These are phyloP conservation scores for Rhinoptilus africanus DNA, from an alignment of 2,113 vertebrate species.

Conservation along the genomic window DNA sequence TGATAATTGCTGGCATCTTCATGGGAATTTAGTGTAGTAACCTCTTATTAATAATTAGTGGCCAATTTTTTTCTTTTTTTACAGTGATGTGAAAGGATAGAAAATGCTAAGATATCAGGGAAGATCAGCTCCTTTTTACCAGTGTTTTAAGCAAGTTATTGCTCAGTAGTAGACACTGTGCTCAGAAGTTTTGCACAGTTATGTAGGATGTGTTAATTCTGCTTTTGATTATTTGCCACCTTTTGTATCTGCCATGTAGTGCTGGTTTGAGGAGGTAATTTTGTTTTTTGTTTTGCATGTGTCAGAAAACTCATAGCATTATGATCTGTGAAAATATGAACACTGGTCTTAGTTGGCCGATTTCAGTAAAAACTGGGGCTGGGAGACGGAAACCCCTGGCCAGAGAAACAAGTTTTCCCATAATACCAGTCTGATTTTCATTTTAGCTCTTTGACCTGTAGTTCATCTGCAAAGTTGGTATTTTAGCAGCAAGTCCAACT, in stretches of 20 bases:
- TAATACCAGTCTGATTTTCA: neutral
- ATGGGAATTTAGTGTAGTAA: slow-evolving; percentile 50
- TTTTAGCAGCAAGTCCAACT: neutral
- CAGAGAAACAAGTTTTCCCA: neutral
- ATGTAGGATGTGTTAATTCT: neutral
- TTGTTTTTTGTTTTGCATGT: neutral
- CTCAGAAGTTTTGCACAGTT: neutral
- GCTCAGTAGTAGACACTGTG: neutral
- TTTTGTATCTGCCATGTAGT: neutral
- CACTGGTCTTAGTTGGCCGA: neutral
- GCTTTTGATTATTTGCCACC: neutral
- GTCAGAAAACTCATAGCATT: neutral
- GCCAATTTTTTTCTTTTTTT: neutral
- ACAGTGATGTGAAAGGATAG: neutral
- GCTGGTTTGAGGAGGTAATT: neutral
- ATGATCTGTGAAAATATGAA: neutral
- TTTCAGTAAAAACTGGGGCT: neutral
- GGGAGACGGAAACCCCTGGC: neutral
- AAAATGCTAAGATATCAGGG: neutral
- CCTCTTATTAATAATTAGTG: slow-evolving; percentile 62
- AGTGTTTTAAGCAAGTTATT: neutral
- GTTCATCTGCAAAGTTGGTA: neutral
- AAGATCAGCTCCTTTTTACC: neutral
- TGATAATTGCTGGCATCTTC: slow-evolving; percentile 70
- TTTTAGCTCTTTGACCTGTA: neutral